A percentile compares a stretch with the other conserved stretches of the same genome.
Evolutionary conservation across 2,797 vertebrate genomes (phyloP).

Genomic region (Anguilla marmorata): DNA sequence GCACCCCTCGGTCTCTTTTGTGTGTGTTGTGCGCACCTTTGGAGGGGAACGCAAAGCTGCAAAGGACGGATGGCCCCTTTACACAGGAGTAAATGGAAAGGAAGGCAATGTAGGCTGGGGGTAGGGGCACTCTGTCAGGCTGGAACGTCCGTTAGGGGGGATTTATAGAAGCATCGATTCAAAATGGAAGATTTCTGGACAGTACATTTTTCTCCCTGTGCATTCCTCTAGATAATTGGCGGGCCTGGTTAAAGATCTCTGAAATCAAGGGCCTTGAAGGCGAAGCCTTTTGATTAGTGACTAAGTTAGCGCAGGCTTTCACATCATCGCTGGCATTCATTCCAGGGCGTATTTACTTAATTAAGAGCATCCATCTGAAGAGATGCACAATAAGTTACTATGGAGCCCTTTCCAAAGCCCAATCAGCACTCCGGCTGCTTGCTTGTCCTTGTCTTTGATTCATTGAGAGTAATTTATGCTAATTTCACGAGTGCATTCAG

Average conservation of each 20-base stretch:
- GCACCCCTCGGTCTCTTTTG: neutral
- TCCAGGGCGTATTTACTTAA: constrained; percentile 32
- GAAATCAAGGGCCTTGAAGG: constrained; percentile 6
- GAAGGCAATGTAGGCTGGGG: neutral
- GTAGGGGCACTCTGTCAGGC: neutral
- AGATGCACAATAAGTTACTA: constrained; percentile 28
- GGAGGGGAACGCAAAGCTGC: neutral
- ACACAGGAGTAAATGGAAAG: neutral
- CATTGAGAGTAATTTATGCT: constrained; percentile 20
- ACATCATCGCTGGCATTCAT: constrained; percentile 17
- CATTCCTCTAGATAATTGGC: neutral
- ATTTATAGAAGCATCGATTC: neutral
- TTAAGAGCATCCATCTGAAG: constrained; percentile 29
- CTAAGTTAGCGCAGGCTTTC: neutral
- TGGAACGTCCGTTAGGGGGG: neutral
- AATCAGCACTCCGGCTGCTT: constrained; percentile 23
- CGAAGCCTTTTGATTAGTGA: constrained; percentile 6
- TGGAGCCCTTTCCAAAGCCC: constrained; percentile 14
- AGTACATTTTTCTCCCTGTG: neutral
- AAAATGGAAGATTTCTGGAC: neutral
- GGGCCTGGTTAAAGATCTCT: neutral
- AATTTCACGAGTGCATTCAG: constrained; percentile 20
- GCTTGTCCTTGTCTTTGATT: constrained; percentile 5
- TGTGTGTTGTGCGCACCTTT: constrained; percentile 3
- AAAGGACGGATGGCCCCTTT: neutral